These are phyloP conservation scores for Erebia aethiops DNA, from an alignment of 2,888 invertebrate species.

Conservation along the genomic window DNA sequence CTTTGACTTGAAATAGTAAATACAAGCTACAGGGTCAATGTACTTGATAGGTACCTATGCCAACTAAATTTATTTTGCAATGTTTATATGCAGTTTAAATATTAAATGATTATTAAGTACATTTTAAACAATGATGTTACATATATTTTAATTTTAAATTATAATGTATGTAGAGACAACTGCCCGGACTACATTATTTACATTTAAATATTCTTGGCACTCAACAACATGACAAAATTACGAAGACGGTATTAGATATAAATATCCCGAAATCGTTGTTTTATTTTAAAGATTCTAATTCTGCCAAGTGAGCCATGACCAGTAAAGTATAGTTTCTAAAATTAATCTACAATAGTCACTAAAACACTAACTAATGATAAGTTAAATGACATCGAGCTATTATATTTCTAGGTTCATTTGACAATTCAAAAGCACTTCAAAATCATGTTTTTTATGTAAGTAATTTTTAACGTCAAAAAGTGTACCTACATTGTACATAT, in stretches of 20 bases:
- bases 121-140: background rate
- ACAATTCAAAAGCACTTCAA: too few species aligned
- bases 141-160: background rate
- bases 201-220: conserved; percentile 8
- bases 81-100: conserved; percentile 1
- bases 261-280: conserved; percentile 2
- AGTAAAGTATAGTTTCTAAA: too few species aligned
- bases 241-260: background rate
- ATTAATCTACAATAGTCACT: too few species aligned
- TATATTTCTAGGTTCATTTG: too few species aligned
- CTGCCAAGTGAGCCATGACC: background rate
- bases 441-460: too few species aligned
- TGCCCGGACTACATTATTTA: conserved; percentile 1
- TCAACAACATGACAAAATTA: background rate
- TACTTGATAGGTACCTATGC: background rate
- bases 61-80: background rate
- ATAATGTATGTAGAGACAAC: background rate
- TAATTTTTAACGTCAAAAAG: too few species aligned
- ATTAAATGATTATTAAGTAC: background rate
- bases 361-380: too few species aligned
- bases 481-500: too few species aligned
- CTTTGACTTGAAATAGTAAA: background rate
- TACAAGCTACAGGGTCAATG: background rate
- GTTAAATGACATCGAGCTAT: too few species aligned
- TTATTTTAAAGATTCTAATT: background rate